Percentiles rank a stretch among this genome's conserved stretches.
Conservation (phyloP, 2,888 invertebrate species). For the Altica lythri region DNA sequence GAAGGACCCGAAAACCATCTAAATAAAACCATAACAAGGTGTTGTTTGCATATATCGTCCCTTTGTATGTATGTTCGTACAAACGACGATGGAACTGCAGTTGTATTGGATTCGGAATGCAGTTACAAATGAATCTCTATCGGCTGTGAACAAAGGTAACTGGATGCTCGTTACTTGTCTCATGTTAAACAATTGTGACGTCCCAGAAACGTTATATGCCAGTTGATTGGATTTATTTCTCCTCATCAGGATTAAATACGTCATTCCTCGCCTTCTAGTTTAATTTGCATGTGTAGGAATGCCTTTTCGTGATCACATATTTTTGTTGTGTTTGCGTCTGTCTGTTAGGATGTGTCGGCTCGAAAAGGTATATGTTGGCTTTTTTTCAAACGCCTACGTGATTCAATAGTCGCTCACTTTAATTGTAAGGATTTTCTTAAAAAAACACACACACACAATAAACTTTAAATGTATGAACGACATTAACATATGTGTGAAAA, state of each 20-base stretch:
- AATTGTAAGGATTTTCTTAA: too few relatives aligned
- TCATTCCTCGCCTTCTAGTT: conserved; percentile 38
- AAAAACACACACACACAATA: too few relatives aligned
- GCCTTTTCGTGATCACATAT: conserved; percentile 43
- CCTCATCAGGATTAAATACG: conserved; percentile 43
- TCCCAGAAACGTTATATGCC: conserved; percentile 41
- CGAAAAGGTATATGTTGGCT: conserved; percentile 8
- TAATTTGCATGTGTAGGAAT: conserved; percentile 47
- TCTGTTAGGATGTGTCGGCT: conserved; percentile 11
- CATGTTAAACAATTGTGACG: conserved; percentile 43
- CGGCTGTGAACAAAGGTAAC: conserved; percentile 41
- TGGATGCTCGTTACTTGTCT: conserved; percentile 42
- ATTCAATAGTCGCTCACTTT: conserved; percentile 18
- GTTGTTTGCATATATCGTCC: conserved; percentile 7
- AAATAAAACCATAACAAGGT: conserved; percentile 10
- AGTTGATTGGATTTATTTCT: conserved; percentile 48
- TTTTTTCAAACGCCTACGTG: conserved; percentile 20
- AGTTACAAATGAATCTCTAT: conserved; percentile 44
- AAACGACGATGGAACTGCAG: conserved; percentile 6
- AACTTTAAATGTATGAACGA: too few relatives aligned
- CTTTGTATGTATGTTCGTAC: conserved; percentile 1
- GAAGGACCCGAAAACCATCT: not conserved
- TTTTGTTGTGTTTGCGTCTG: conserved; percentile 16
- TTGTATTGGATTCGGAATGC: conserved; percentile 22
- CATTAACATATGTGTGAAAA: too few relatives aligned